Base-by-base conservation (phyloP, 2,888 invertebrate species). In the Athripsodes cinereus region DNA sequence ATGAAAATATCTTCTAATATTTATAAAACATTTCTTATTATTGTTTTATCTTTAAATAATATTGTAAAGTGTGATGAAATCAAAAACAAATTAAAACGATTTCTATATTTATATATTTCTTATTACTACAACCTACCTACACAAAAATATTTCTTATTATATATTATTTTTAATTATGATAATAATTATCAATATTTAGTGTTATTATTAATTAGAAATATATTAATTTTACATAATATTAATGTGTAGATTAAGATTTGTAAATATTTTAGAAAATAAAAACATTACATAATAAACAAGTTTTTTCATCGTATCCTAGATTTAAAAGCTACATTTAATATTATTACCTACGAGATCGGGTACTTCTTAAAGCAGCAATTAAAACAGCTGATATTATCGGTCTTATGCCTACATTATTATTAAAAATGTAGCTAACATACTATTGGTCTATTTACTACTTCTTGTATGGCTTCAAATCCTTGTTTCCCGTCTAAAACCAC, bases 231-330 rank as follows among this genome's bases (percentile, higher is more conserved):
- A 40, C 16, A 16, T 40, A 40, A 8, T 40, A 16, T n/a, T 40
- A 40, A 40, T 40, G 13, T 40, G 13, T 40, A 40, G 13, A 40
- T 8, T 40, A 40, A 40, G 40, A n/a, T 40, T 40, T 40, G 40
- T 40, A 40, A 40, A 40, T 40, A 40, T 40, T n/a, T 40, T 40
- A 40, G 40, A 13, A 40, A 40, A 40, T 40, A 40, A 40, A 40
- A 40, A 40, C 13, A 40, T 40, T 40, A 40, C 40, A 40, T n/a
- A 40, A 40, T 40, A 40, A 13, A n/a, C 2, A 40, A 3, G 13
- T 40, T 5, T 13, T 40, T 40, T 40, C 40, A 8, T 40, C 31
- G 6, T 31, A 8, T 11, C 31, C 31, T n/a, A n/a, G n/a, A n/a
- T n/a, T n/a, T n/a, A n/a, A n/a, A n/a, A n/a, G 31, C 11, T 31